These are phyloP conservation scores for Urocolius indicus DNA, from an alignment of 2,113 vertebrate species.

Conservation along the genomic window DNA sequence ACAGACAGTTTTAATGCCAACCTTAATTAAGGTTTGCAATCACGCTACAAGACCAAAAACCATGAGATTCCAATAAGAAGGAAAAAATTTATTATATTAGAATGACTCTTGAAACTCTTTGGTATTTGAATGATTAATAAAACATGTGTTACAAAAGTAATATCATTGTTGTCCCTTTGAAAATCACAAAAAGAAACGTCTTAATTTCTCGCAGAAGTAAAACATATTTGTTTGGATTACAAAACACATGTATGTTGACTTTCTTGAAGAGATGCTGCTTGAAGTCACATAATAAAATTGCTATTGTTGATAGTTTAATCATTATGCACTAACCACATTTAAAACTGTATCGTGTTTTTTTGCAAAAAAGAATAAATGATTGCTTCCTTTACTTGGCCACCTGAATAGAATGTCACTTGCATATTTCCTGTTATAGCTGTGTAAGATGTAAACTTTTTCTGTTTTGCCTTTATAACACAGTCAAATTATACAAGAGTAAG, in stretches of 20 bases:
- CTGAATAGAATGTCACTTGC: conserved; percentile 12
- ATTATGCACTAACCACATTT: not conserved
- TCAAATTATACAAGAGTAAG: conserved; percentile 51
- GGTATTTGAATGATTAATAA: not conserved
- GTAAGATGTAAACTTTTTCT: conserved; percentile 5
- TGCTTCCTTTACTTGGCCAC: not conserved
- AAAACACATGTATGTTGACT: not conserved
- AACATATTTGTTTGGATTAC: not conserved
- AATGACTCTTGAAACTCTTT: not conserved
- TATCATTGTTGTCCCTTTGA: not conserved
- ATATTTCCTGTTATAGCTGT: not conserved
- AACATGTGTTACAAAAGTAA: not conserved
- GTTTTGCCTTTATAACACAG: conserved; percentile 24
- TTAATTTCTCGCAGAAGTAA: not conserved
- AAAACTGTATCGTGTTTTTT: not conserved
- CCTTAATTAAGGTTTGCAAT: not conserved
- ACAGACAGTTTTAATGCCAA: not conserved
- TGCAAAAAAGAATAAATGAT: not conserved
- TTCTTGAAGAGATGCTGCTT: not conserved
- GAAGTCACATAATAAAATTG: not conserved
- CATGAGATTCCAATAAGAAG: not conserved
- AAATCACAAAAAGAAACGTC: not conserved
- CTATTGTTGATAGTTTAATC: not conserved
- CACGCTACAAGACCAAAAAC: not conserved
- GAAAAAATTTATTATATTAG: not conserved